Evolutionary conservation across 2,888 invertebrate species (phyloP).

Genomic region (Maniola hyperantus): DNA sequence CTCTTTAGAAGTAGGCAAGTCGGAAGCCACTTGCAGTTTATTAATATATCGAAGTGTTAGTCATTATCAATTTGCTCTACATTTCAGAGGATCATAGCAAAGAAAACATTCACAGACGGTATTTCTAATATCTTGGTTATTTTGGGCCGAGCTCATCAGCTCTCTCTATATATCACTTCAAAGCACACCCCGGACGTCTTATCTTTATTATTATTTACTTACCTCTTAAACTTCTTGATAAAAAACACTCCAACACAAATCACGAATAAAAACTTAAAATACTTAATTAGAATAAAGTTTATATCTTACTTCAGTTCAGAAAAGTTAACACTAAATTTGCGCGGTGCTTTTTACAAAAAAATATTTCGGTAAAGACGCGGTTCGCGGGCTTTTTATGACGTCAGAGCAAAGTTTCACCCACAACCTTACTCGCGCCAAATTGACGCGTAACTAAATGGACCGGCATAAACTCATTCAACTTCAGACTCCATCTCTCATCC

Average conservation of each 20-base stretch:
- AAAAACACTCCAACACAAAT: slow-evolving; percentile 24
- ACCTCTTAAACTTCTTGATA: slow-evolving; percentile 39
- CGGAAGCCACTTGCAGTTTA: not conserved
- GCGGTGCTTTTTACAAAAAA: slow-evolving; percentile 2
- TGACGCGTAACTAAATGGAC: slow-evolving; percentile 81
- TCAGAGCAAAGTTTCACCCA: slow-evolving; percentile 48
- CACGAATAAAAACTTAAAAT: not conserved
- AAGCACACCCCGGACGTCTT: slow-evolving; percentile 62
- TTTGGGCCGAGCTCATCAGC: slow-evolving; percentile 58
- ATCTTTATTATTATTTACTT: slow-evolving; percentile 58
- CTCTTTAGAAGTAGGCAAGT: not conserved
- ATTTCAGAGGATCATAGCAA: slow-evolving; percentile 25
- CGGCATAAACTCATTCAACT: slow-evolving; percentile 82
- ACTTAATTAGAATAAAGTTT: not conserved
- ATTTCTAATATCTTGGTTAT: slow-evolving; percentile 49
- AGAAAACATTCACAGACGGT: slow-evolving; percentile 28
- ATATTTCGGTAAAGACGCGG: slow-evolving; percentile 18
- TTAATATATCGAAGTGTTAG: slow-evolving; percentile 14
- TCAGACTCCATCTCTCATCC: slow-evolving; percentile 58
- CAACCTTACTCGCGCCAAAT: slow-evolving; percentile 79
- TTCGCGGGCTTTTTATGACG: slow-evolving; percentile 38
- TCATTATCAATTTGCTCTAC: slow-evolving; percentile 22
- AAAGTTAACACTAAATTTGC: slow-evolving; percentile 7
- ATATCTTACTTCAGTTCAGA: too few species aligned
- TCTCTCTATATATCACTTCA: slow-evolving; percentile 63